These are phyloP conservation scores for Nothobranchius furzeri DNA, from an alignment of 2,113 vertebrate genomes.

Conservation along the genomic window DNA sequence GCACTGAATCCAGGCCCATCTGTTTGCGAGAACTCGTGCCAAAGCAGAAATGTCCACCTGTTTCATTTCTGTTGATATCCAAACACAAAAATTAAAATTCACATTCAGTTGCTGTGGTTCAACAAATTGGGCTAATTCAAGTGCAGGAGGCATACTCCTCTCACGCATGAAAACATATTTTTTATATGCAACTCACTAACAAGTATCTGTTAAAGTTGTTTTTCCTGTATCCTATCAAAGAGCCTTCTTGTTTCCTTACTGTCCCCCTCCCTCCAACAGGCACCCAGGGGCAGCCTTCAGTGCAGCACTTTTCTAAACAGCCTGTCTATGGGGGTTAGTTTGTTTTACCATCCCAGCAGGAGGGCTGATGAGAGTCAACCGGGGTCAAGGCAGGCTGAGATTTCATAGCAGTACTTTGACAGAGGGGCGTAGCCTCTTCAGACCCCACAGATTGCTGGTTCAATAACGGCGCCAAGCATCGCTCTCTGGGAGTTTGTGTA, in stretches of 20 bases:
- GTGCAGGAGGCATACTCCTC: conserved; percentile 1
- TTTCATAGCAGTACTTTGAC: conserved; percentile 65
- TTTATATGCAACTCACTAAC: not conserved
- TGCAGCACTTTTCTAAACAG: conserved; percentile 70
- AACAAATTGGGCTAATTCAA: conserved; percentile 18
- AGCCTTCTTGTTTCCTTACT: conserved; percentile 20
- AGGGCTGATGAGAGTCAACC: conserved; percentile 72
- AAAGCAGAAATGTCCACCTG: conserved; percentile 37
- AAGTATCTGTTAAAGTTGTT: not conserved
- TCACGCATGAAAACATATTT: conserved; percentile 10
- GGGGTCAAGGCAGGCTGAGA: conserved; percentile 69
- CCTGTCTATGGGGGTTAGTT: conserved; percentile 68
- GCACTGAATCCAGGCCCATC: conserved; percentile 44
- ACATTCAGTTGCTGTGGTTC: conserved; percentile 1
- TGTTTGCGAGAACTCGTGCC: conserved; percentile 48
- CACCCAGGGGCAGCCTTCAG: conserved; percentile 66
- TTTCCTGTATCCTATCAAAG: conserved; percentile 1
- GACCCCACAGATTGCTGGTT: conserved; percentile 73
- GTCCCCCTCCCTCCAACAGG: conserved; percentile 46
- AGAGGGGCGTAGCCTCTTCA: conserved; percentile 66
- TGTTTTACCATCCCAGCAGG: conserved; percentile 78
- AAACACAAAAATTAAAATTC: conserved; percentile 41
- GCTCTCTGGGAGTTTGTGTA: conserved; percentile 50
- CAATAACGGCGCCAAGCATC: conserved; percentile 57
- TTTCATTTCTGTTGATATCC: conserved; percentile 27